Evolutionary conservation across 2,113 vertebrate genomes (phyloP).

Genomic region (Apteryx mantelli): DNA sequence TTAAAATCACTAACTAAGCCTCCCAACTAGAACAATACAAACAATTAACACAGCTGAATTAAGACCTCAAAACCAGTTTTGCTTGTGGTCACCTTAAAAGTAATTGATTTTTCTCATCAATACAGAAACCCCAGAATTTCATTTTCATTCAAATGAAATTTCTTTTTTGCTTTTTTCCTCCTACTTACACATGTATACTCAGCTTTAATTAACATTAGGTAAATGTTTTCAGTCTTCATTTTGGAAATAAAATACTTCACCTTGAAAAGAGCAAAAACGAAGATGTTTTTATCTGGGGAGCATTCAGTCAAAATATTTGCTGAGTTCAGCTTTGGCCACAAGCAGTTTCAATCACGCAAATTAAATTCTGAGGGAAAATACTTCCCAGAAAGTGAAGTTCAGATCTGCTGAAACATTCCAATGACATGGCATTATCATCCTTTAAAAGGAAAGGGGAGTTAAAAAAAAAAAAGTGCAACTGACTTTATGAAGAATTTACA

Average conservation of each 20-base stretch:
- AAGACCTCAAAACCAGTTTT: background rate
- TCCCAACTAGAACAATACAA: background rate
- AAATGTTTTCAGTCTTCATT: background rate
- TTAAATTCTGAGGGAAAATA: background rate
- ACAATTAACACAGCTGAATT: background rate
- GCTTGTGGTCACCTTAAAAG: background rate
- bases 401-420: background rate
- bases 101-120: background rate
- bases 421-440: background rate
- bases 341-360: background rate
- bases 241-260: background rate
- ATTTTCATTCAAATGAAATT: background rate
- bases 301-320: background rate
- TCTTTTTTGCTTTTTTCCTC: background rate
- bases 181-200: background rate
- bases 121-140: background rate
- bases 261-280: background rate
- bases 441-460: background rate
- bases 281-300: background rate
- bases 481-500: background rate
- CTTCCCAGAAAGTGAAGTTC: background rate
- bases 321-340: background rate
- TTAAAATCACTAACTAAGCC: background rate
- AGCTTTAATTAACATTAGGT: background rate
- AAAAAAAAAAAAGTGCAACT: background rate